Base-by-base conservation (phyloP, 1,140 invertebrate genomes). In the Colletes latitarsis region DNA sequence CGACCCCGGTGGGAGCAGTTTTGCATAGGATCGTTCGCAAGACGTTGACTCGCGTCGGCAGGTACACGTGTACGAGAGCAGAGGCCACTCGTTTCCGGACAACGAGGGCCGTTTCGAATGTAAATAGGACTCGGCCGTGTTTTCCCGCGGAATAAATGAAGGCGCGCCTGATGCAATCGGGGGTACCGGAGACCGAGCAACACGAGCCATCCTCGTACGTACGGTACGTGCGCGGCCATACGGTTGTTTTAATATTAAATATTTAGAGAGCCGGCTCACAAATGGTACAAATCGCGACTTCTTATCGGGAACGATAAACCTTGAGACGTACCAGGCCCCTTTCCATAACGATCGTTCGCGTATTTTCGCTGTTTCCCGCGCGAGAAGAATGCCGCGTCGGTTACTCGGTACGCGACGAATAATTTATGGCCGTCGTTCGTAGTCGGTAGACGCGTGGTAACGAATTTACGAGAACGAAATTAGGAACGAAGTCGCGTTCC, bases 81-180 rank as follows among this genome's bases (percentile, higher is more conserved):
- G 21, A 15, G 39, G 71, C 43, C 43, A 52, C 39, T 66, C 52
- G 69, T 73, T 57, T 58, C 57, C 4, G 52, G 58, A 14, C 49
- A 19, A 41, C 6, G 39, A 57, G 21, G 12, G 21, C 39, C 76
- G 71, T 86, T 82, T 66, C 81, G 85, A 88, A 85, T 85, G 84
- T 82, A 87, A 87, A 81, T 82, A 86, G 39, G 72, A 43, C 67
- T 73, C 43, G 55, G 63, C 46, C 57, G 30, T 84, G 77, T 82
- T 82, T 73, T 86, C 77, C 82, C 82, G 70, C 77, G 78, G 81
- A 86, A 82, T 88, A 85, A 88, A 88, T 81, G 68, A 85, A 85
- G 71, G 52, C 66, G 69, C 52, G 63, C 57, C 57, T 55, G 79
- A 81, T 81, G 64, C 73, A 57, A 81, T 81, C 79, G 63, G n/a